Base-by-base conservation (phyloP, 2,113 vertebrate species). In the Eretmochelys imbricata region DNA sequence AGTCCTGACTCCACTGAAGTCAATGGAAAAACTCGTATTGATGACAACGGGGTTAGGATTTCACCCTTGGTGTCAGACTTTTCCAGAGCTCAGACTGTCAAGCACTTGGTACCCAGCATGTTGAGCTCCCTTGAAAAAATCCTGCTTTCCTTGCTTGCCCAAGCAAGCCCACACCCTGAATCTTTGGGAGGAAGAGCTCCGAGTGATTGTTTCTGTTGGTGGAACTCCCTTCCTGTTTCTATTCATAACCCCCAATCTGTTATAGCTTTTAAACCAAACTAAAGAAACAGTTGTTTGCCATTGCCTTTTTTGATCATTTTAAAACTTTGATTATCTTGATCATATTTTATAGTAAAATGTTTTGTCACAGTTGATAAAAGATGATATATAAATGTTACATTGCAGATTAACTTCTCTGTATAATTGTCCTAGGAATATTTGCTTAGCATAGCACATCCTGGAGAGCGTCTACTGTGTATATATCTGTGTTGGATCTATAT, bases 191-290 rank as follows among this genome's bases (percentile, higher is more conserved):
- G 91, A 97, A 97, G 91, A 95, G 49, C 79, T 92, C 96, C 90
- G 85, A 88, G 80, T 69, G 90, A 85, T 92, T 96, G 54, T 94
- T 96, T 94, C 91, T 92, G 82, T 94, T 87, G 82, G 80, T 96
- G 92, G 87, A 95, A 96, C 97, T 95, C 95, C 95, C 96, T 97
- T 98, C 97, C 97, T 97, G 96, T 93, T 95, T 57, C 91, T 97
- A 95, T 96, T 96, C 84, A 57, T 96, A 94, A 84, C 82, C 46
- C 50, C 85, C 69, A 95, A 69, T 92, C 48, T 46, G 84, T 91
- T 84, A 89, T 80, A 48, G 87, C 53, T 88, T 96, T 50, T 62
- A 91, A 95, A 84, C 29, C 20, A 89, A 82, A 84, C 35, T 89
- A 22, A 93, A 88, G 83, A 87, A 88, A 49, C 6, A 22, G 14